Conservation (phyloP, 2,113 vertebrate genomes). For the Rhinoderma darwinii region DNA sequence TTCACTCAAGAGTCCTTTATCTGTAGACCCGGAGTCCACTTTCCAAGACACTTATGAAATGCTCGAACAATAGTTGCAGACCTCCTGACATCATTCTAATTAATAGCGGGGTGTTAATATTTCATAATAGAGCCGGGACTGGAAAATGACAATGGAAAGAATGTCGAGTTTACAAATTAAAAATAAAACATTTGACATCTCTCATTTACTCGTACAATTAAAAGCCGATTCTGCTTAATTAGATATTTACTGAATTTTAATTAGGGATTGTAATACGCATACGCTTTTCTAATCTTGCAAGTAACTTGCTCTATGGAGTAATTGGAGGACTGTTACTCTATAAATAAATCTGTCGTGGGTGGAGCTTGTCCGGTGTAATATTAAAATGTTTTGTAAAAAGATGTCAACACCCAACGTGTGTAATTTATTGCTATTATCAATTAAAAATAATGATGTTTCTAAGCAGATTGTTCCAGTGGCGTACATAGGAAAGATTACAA, state of each 20-base stretch:
- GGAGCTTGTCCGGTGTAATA: not conserved
- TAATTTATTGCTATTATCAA: not conserved
- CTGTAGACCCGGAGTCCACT: conserved; percentile 59
- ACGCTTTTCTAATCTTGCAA: conserved; percentile 43
- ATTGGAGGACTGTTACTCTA: not conserved
- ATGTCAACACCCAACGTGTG: not conserved
- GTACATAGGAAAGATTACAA: too few species aligned
- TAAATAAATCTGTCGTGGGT: not conserved
- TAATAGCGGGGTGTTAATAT: conserved; percentile 66
- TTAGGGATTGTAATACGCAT: conserved; percentile 43
- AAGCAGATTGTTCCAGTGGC: too few species aligned
- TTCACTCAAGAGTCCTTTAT: conserved; percentile 61
- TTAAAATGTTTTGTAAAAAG: not conserved
- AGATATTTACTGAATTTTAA: conserved; percentile 51
- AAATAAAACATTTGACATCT: conserved; percentile 53
- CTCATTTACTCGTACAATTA: conserved; percentile 52
- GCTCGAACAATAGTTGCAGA: conserved; percentile 63
- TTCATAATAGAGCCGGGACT: conserved; percentile 63
- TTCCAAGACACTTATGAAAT: conserved; percentile 58
- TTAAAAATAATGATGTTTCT: too few species aligned
- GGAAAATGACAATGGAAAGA: conserved; percentile 59
- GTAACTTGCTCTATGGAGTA: not conserved
- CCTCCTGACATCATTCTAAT: conserved; percentile 68
- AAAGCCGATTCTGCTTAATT: conserved; percentile 49
- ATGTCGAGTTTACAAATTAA: conserved; percentile 53